Base-by-base conservation (phyloP, 2,797 vertebrate genomes). In the Eulemur albifrons region DNA sequence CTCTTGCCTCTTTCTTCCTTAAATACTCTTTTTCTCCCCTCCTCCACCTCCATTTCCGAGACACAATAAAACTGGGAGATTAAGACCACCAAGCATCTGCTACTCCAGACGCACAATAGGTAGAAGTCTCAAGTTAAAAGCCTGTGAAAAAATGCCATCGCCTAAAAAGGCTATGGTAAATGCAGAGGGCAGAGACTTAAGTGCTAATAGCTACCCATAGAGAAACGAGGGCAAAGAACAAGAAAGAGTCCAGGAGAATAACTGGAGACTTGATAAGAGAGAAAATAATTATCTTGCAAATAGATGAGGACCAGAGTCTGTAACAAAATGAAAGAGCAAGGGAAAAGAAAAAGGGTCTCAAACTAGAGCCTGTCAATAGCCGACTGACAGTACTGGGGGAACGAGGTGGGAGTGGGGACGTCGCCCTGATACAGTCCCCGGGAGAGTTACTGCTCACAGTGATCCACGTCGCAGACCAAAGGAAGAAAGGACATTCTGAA, bases 1-100 rank as follows among this genome's bases (percentile, higher is more conserved):
- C 50, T 52, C 72, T 72, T 94, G 61, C 5, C 21, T 95, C 38
- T 82, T 94, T 97, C 83, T 92, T 84, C 86, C 52, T 93, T 88
- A 95, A 93, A 59, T n/a, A 69, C 59, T 88, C 40, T 7, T 8
- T 93, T 93, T 91, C 38, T 80, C 6, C 57, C 43, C 12, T 7
- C 21, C 12, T n/a, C 81, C 45, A 94, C 45, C 54, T 20, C 52
- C 61, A 95, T 88, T 84, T 95, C 72, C 76, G 65, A 72, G 30
- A 80, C 43, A 95, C 38, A 94, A 94, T 86, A 70, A 93, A 67
- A 72, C 30, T 45, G 23, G 7, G 91, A 84, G 70, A 65, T 61
- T 61, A 88, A 93, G 87, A 77, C 27, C 35, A 92, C 61, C 67
- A 93, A 81, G 89, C 35, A 63, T 27, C 63, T 82, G 80, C 38